Evolutionary conservation across 1,140 invertebrate species (phyloP), one percentile per base, ranked within the genome.

Genomic region (Cecropterus lyciades): DNA sequence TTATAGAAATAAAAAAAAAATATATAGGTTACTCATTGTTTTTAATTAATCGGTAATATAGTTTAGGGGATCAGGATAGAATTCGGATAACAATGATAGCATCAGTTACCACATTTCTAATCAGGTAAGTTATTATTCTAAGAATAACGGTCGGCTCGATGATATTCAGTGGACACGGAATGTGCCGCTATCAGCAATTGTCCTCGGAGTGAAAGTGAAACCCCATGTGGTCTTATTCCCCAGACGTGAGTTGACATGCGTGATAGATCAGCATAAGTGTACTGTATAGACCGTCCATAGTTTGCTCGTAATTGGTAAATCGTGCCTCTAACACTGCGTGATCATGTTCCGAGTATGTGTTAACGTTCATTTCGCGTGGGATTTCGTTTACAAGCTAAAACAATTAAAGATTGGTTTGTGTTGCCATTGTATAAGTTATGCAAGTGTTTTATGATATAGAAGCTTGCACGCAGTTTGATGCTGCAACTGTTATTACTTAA

Each of bases 161-260:
- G 20, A 24, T 24, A 24, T 24, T 24, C 20, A 24, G 20, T 24
- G 20, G 1, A 24, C 20, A 24, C 20, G 20, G 20, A 24, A 5
- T 24, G 5, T 1, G 20, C 5, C 5, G 20, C 20, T 5, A 5
- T 24, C 5, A 24, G 5, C 5, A 24, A 24, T 24, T 24, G 20
- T n/a, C n/a, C n/a, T 55, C 56, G 15, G 55, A 56, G 68, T 64
- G 71, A 76, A 76, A 76, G 74, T 70, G 63, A 76, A 69, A 70
- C 65, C 33, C 42, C 33, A 15, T 46, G 14, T 17, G 45, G 37
- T 30, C 30, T 45, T 42, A 49, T 40, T 45, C 30, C 67, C 24
- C 17, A 53, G 48, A 65, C 56, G 56, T 53, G 17, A 65, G 64
- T 30, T 63, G 66, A 65, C 59, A 69, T 67, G 71, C 74, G 73